Conservation (phyloP, 2,888 invertebrate genomes). For the Andricus curvator region DNA sequence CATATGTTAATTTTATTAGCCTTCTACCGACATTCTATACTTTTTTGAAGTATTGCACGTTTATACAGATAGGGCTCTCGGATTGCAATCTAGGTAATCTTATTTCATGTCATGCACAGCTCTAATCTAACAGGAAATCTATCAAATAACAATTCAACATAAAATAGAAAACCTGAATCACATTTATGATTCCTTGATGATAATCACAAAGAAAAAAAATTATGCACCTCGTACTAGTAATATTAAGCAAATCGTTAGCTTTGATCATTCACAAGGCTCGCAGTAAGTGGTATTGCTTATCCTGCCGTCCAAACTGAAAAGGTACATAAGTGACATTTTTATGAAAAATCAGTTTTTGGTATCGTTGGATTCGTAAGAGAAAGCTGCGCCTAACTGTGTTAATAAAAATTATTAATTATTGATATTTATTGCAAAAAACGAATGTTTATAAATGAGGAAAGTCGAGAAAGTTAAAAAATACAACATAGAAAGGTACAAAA, state of each 20-base stretch:
- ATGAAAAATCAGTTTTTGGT: no score
- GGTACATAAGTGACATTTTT: no score
- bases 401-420: no score
- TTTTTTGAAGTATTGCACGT: background rate
- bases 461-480: no score
- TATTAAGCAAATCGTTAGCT: background rate
- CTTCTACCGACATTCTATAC: background rate
- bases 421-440: no score
- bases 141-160: no score
- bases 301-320: background rate
- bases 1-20: background rate
- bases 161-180: background rate
- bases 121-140: no score
- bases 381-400: no score
- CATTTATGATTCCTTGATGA: background rate
- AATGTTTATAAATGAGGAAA: no score
- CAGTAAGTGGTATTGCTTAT: background rate
- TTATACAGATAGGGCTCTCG: background rate
- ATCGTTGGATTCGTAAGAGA: no score
- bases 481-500: no score
- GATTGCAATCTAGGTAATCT: background rate
- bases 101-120: background rate
- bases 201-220: background rate
- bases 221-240: background rate
- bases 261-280: background rate